Evolutionary conservation across 2,113 vertebrate species (phyloP), one percentile per base, ranked within the genome.

Genomic region (Zingel zingel): DNA sequence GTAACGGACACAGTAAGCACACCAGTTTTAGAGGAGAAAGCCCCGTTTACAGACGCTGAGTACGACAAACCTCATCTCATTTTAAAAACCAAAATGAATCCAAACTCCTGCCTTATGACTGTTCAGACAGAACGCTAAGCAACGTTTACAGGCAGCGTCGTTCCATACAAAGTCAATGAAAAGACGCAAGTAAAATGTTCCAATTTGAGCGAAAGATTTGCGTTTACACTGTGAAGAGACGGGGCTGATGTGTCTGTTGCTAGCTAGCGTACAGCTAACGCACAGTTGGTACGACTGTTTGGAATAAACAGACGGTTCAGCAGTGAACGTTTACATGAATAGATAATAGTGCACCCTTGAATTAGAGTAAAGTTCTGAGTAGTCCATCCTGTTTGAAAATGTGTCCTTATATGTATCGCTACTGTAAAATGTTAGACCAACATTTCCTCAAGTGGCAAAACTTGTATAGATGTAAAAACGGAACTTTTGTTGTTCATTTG

Each of bases 71-170:
- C 2, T 59, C 6, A 9, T 67, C 36, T 39, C 36, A 54, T 77
- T 64, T 54, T 30, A 65, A 7, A 56, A 36, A 9, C 6, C n/a
- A n/a, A n/a, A n/a, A n/a, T 78, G 70, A 81, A 83, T 84, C 83
- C 83, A 86, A 89, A 86, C 73, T 91, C 74, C 87, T 89, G 89
- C 89, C 91, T 94, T 91, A 89, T 9, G 50, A 54, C 53, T 11
- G 69, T 27, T 83, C 56, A 84, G 77, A 73, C 72, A 64, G 67
- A 71, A 27, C 0, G 25, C 13, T 15, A 9, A 30, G 36, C 0
- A 0, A 6, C 2, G 2, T 16, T 39, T 1, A 53, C 21, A 59
- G 43, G 6, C 4, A 0, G 8, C 13, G 19, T 43, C 19, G 18
- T 13, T 30, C 16, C n/a, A 2, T 6, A 27, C 25, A 13, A 2